Percentiles rank a stretch among this genome's conserved stretches.
phyloP scores from a whole-genome alignment of 2,888 invertebrate genomes.

The Venusia cambrica region DNA sequence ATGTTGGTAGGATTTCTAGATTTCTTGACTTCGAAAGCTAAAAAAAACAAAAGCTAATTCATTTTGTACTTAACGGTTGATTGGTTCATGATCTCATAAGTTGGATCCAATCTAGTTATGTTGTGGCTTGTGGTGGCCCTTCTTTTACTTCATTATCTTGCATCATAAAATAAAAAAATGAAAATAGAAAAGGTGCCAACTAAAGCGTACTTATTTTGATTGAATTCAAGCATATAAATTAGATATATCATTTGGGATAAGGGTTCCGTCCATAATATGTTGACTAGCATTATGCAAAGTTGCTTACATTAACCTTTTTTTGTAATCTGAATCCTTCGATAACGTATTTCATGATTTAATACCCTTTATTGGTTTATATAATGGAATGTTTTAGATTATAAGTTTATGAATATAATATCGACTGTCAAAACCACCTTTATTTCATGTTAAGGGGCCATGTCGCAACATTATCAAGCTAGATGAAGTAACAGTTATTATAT shows the following conservation, averaged over 20 bases:
- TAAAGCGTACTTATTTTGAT: conserved; percentile 21
- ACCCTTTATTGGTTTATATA: too few relatives aligned
- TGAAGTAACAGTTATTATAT: conserved; percentile 27
- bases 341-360: too few relatives aligned
- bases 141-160: background rate
- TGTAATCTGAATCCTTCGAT: too few relatives aligned
- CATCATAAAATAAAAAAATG: background rate
- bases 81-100: conserved; percentile 72
- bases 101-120: conserved; percentile 35
- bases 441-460: conserved; percentile 36
- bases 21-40: too few relatives aligned
- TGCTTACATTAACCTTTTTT: too few relatives aligned
- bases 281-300: conserved; percentile 25
- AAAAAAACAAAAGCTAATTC: too few relatives aligned
- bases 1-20: too few relatives aligned
- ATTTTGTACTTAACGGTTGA: conserved; percentile 52
- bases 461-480: conserved; percentile 31
- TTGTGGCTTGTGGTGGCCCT: conserved; percentile 46
- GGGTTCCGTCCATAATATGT: conserved; percentile 53
- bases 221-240: conserved; percentile 18
- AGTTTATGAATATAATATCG: conserved; percentile 20
- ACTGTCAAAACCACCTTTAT: conserved; percentile 34
- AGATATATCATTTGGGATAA: conserved; percentile 34
- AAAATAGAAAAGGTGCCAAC: conserved; percentile 19
- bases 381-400: conserved; percentile 20